Base-by-base conservation (phyloP, 2,888 invertebrate genomes). In the Drosophila nigricruria region DNA sequence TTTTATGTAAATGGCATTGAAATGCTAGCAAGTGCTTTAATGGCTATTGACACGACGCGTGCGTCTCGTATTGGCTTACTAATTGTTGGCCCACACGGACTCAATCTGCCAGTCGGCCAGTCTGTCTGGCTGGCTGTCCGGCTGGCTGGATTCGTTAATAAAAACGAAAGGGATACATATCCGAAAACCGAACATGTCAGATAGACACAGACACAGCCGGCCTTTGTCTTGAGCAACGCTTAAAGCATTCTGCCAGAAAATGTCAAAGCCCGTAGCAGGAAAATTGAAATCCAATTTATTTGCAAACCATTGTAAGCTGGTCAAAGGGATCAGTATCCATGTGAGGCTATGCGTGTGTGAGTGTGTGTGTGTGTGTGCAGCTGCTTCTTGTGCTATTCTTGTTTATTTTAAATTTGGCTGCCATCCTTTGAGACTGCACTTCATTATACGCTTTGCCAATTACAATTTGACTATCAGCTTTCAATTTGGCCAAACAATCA, bases 201-300 rank as follows among this genome's bases (percentile, higher is more conserved):
- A 61, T 36, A 61, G 36, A 10, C 40, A 10, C 30, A 61, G 40
- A 25, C 14, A 4, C n/a, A 42, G 18, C 12, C 6, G 32, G n/a
- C 38, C 34, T 54, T 70, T 77, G 70, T 73, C 74, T 78, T 78
- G 59, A 74, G 74, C 61, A 38, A 61, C 54, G 45, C 52, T 61
- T 78, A 52, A 77, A 74, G 63, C 64, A 71, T 54, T 73, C 64
- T 30, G 30, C 45, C 40, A 56, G 68, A 73, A 57, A 70, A 66
- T 73, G 88, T 67, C 73, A 78, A 68, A 73, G 73, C 34, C 36
- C 53, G 38, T 53, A 38, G 59, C 60, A 56, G 71, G 40, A 65
- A 80, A 76, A 76, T 61, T 61, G 63, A 76, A 77, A 85, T 82
- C 78, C 86, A 88, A 88, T 85, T 88, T 88, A 88, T 74, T 85